Evolutionary conservation across 1,140 invertebrate species (phyloP).

Genomic region (Coptotermes formosanus): DNA sequence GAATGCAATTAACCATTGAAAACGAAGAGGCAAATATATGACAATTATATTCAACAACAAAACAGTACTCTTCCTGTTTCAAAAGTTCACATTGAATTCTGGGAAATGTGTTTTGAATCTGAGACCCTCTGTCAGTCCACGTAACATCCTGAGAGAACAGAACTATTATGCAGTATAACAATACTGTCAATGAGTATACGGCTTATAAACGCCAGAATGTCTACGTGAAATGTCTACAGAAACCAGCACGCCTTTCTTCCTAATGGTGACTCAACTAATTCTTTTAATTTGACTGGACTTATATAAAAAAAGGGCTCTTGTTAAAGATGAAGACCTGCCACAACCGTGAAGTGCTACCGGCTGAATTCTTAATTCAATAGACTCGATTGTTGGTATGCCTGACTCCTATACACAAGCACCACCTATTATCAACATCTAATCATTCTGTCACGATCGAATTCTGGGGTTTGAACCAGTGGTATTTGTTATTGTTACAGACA

Average conservation of each 20-base stretch:
- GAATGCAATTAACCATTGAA: too few species aligned
- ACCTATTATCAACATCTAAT: slow-evolving; percentile 3
- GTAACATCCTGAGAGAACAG: too few species aligned
- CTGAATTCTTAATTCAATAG: slow-evolving; percentile 7
- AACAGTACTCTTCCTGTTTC: not conserved
- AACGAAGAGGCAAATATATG: too few species aligned
- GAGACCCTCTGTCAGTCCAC: not conserved
- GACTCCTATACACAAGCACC: not conserved
- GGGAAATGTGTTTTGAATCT: not conserved
- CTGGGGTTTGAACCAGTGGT: not conserved
- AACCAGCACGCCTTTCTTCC: not conserved
- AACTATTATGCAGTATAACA: not conserved
- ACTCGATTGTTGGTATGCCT: not conserved
- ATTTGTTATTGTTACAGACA: slow-evolving; percentile 11
- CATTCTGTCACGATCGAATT: slow-evolving; percentile 4
- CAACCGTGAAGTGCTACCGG: not conserved
- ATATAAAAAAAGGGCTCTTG: not conserved
- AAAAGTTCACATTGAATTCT: not conserved
- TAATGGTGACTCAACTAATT: not conserved
- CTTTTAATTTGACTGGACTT: slow-evolving; percentile 8
- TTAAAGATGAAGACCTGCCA: not conserved
- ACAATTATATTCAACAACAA: not conserved
- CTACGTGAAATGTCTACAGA: not conserved
- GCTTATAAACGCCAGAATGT: not conserved
- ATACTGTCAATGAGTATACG: not conserved